phyloP scores from a whole-genome alignment of 2,888 invertebrate species.

The Platerodrilus igneus region DNA sequence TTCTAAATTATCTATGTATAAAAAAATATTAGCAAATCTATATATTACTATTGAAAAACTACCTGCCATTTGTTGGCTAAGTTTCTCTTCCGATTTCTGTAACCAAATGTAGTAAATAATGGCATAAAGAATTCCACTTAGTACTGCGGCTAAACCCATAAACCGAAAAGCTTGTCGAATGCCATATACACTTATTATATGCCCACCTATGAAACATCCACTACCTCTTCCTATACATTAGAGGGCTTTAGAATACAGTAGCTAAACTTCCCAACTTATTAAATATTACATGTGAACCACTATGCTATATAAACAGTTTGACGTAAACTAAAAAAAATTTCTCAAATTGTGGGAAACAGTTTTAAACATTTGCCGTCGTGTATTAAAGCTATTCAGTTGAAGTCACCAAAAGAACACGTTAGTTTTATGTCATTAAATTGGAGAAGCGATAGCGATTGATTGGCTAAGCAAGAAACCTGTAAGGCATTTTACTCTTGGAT shows the following conservation, averaged over 20 bases:
- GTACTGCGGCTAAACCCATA: conserved; percentile 70
- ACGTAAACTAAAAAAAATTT: conserved; percentile 2
- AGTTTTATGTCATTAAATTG: too few species aligned
- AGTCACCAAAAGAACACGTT: too few species aligned
- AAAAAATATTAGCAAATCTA: conserved; percentile 13
- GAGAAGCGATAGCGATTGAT: too few species aligned
- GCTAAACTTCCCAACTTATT: conserved; percentile 1
- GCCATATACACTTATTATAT: conserved; percentile 69
- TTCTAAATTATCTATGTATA: conserved; percentile 11
- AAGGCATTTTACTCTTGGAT: too few species aligned
- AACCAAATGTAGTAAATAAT: conserved; percentile 69
- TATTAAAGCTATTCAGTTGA: too few species aligned
- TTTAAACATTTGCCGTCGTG: too few species aligned
- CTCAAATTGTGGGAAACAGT: too few species aligned
- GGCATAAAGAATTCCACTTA: conserved; percentile 67
- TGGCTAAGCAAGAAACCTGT: too few species aligned
- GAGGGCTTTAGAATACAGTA: background rate
- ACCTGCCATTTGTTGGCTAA: conserved; percentile 45
- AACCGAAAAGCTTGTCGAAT: conserved; percentile 73
- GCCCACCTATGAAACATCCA: conserved; percentile 76
- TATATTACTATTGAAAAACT: conserved; percentile 47
- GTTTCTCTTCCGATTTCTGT: conserved; percentile 52
- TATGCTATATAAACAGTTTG: too few species aligned
- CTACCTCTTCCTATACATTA: conserved; percentile 65
- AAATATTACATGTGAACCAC: too few species aligned